A percentile compares a stretch with the other conserved stretches of the same genome.
phyloP scores from a whole-genome alignment of 1,140 invertebrate genomes.

The Zeugodacus cucurbitae region DNA sequence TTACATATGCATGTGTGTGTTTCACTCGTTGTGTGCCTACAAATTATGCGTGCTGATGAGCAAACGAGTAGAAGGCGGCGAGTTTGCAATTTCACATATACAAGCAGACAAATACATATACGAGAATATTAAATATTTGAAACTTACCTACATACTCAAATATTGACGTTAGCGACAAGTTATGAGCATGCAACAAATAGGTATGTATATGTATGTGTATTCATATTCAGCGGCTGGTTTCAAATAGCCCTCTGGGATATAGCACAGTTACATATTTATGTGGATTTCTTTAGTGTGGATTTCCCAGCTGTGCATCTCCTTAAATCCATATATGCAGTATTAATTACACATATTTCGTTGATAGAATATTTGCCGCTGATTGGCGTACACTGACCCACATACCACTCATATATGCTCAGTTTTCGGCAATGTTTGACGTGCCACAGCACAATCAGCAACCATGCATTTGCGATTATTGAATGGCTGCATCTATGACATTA shows the following conservation, averaged over 20 bases:
- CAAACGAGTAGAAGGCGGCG: background rate
- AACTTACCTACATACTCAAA: background rate
- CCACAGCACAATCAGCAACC: background rate
- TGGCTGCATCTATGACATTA: background rate
- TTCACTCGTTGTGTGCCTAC: background rate
- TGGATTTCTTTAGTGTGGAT: background rate
- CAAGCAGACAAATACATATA: background rate
- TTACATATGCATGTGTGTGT: background rate
- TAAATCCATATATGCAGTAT: background rate
- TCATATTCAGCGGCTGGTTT: background rate
- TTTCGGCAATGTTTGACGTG: background rate
- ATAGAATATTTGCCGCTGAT: background rate
- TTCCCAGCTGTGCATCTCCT: background rate
- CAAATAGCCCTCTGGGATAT: background rate
- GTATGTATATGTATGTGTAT: background rate
- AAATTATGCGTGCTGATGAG: slow-evolving; percentile 21
- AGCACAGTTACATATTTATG: too few relatives aligned
- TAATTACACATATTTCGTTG: background rate
- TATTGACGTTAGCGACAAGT: background rate
- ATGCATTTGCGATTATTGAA: background rate
- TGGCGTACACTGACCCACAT: background rate
- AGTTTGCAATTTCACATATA: background rate
- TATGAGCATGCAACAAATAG: background rate
- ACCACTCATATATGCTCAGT: background rate
- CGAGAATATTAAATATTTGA: background rate